Conservation (phyloP, 2,797 vertebrate genomes). For the Pitangus sulphuratus region DNA sequence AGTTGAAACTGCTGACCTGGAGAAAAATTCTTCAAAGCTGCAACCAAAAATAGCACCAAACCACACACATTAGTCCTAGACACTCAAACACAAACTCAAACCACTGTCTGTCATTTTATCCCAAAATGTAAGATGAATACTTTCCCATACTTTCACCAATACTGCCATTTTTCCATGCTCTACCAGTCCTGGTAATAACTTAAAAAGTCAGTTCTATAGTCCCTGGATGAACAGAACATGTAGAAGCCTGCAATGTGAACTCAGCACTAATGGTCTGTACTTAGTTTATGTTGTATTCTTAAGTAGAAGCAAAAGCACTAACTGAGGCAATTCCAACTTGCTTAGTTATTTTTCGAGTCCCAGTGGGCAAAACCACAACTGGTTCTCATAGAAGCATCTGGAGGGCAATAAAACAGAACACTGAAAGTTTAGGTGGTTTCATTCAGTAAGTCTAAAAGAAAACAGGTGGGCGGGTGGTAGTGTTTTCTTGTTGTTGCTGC, state of each 20-base stretch:
- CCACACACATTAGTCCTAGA: neutral
- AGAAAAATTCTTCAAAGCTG: neutral
- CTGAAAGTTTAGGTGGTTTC: neutral
- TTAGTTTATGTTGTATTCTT: neutral
- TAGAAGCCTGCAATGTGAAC: neutral
- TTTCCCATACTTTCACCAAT: neutral
- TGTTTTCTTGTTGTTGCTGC: neutral
- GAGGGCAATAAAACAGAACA: neutral
- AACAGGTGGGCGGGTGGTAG: accelerated
- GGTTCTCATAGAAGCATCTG: neutral
- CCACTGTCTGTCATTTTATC: neutral
- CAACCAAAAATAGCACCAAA: neutral
- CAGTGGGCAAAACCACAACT: neutral
- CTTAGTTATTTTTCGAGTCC: neutral
- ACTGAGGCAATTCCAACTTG: neutral
- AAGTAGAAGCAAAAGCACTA: neutral
- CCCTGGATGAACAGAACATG: neutral
- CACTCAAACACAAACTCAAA: neutral
- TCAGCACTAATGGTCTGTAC: neutral
- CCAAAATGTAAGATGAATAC: neutral
- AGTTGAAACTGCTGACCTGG: neutral
- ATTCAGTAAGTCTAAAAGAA: neutral
- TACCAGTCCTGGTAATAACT: neutral
- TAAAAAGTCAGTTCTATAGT: neutral
- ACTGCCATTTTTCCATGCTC: neutral